Evolutionary conservation across 2,113 vertebrate genomes (phyloP), one percentile per base, ranked within the genome.

Genomic region (Ophiodon elongatus): DNA sequence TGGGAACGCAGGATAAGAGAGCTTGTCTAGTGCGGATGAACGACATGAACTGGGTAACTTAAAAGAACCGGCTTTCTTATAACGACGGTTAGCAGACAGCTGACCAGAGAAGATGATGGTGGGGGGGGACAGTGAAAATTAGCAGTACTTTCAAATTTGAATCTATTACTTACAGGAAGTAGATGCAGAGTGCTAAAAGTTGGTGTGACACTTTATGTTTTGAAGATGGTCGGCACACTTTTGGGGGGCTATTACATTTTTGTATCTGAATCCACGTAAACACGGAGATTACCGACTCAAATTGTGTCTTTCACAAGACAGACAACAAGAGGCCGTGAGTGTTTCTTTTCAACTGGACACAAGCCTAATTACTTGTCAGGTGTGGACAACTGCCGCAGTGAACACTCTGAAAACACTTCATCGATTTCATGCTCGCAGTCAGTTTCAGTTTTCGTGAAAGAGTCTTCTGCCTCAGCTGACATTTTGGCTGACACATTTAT

Each of bases 401-500:
- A 31, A 62, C 23, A 31, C 39, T 71, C 19, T 68, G 75, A 47
- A 71, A 60, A 59, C 59, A 2, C 29, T 57, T 33, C 1, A 64
- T 64, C 45, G 69, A 87, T 84, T 73, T 73, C 41, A 76, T 25
- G 74, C 74, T 47, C 31, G n/a, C 73, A 71, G 47, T 84, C 67
- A 76, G 10, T 76, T 62, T 37, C 52, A 73, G 37, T 82, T 84
- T 76, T 60, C 21, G 50, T 23, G 9, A 27, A 37, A 70, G 70
- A 65, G 60, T 59, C 33, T 63, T 76, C 63, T 73, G 33, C 68
- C 71, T 52, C 65, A 37, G 52, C 35, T 72, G 83, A 75, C 64
- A 83, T 78, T 68, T 77, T 47, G 66, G 69, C 71, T 62, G 56
- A 71, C 41, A 73, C 82, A 85, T 88, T 70, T 41, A 84, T 86